Base-by-base conservation (phyloP, 2,888 invertebrate species). In the Lampropteryx suffumata region DNA sequence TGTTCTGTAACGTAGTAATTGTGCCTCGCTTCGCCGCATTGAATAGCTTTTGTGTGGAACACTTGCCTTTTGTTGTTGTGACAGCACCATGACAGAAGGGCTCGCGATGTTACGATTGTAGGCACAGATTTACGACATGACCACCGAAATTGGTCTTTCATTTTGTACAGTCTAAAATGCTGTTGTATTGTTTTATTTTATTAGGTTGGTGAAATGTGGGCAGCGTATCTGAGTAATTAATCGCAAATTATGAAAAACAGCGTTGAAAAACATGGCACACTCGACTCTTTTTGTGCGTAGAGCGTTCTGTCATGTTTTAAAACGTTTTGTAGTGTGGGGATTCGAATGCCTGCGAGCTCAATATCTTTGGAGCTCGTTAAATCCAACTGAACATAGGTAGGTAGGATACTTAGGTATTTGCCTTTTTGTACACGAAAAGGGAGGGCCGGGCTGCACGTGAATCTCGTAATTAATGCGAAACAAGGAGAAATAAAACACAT, bases 381-480 rank as follows among this genome's bases (percentile, higher is more conserved):
- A 66, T 62, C 61, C 62, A 48, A 60, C 62, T 65, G 62, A 75
- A 62, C 45, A 55, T 41, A 35, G n/a, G n/a, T n/a, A n/a, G n/a
- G n/a, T n/a, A n/a, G n/a, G n/a, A n/a, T n/a, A n/a, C n/a, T n/a
- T 35, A 24, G 35, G 35, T 35, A 37, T 33, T 69, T 71, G 64
- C 68, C 65, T 80, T 79, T 81, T 75, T 73, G 76, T 72, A 76
- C 80, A 81, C 61, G 73, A 64, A 69, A 80, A 57, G 67, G 79
- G 75, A 70, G 71, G 74, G 53, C 40, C 62, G 45, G 35, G 61
- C 57, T 62, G 51, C 61, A 67, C 68, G 65, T 67, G 68, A 69
- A 66, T 65, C 65, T 65, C 57, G 76, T 81, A 83, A 83, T 82
- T 82, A 81, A 79, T 81, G 79, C 71, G 70, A 78, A 79, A 81